These are phyloP conservation scores for Procambarus virginalis DNA, from an alignment of 1,140 invertebrate genomes.

Conservation along the genomic window DNA sequence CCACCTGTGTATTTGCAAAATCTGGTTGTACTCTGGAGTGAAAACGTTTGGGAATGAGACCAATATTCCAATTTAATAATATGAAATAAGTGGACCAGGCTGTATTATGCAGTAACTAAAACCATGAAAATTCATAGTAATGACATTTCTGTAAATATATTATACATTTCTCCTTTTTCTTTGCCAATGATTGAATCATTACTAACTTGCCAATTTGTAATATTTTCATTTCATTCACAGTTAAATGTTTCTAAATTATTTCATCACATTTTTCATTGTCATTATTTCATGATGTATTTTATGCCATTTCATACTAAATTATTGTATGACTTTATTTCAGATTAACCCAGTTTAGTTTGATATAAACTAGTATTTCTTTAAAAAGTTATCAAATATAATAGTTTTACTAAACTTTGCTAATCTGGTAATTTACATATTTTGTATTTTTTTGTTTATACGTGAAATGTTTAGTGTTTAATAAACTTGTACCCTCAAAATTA, in stretches of 20 bases:
- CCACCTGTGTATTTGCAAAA: neutral
- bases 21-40: neutral
- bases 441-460: neutral
- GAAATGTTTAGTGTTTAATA: neutral
- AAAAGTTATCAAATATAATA: too few species aligned
- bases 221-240: neutral
- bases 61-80: conserved; percentile 19
- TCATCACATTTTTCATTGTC: conserved; percentile 46
- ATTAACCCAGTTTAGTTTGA: neutral
- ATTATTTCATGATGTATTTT: neutral
- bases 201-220: neutral
- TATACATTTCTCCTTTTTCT: neutral
- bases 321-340: neutral
- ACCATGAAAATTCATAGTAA: neutral
- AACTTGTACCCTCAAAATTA: neutral
- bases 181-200: conserved; percentile 11
- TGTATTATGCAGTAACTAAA: conserved; percentile 13
- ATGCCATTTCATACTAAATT: neutral
- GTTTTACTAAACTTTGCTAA: neutral
- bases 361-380: too few species aligned
- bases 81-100: conserved; percentile 33
- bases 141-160: conserved; percentile 36
- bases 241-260: conserved; percentile 50
- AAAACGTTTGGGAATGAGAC: neutral
- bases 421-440: neutral